Evolutionary conservation across 2,113 vertebrate species (phyloP), one percentile per base, ranked within the genome.

Genomic region (Fukomys damarensis): DNA sequence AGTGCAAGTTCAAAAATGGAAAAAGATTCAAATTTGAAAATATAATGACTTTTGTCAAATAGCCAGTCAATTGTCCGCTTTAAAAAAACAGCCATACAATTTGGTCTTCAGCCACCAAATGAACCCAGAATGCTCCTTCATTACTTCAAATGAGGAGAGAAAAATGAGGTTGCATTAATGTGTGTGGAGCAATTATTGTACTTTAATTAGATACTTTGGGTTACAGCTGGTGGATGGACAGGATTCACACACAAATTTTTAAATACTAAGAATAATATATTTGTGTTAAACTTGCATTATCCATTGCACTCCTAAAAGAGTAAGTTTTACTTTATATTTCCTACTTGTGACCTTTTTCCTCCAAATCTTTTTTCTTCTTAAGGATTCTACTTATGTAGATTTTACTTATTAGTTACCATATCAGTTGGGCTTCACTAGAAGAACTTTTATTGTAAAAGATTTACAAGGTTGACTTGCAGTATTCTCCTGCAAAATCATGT

Each of bases 11-110:
- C 65, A 95, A 84, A 82, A 2, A 43, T 54, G 19, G 38, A 91
- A 70, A 72, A 16, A 74, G 22, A 32, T 68, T 43, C 0, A 52
- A 9, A 86, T 86, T 96, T 96, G 12, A 96, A 94, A 93, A n/a
- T 80, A 9, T 10, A 20, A 17, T 80, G 20, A 14, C 16, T 61
- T 94, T 82, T 58, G 56, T 81, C 59, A 82, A 20, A 66, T 43
- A 66, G 5, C 26, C 12, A 17, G 4, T 89, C 2, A 4, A 2
- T 65, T 94, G 26, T 41, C 52, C 82, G 59, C 49, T 86, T 86
- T 92, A 72, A 91, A 96, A 86, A 56, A 65, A 26, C 5, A 65
- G 5, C 11, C 70, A 72, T 46, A 38, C 4, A 68, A 3, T 70
- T 68, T 82, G 28, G 8, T 96, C 26, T 89, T 49, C 9, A 90